Conservation (phyloP, 2,888 invertebrate species). For the Zootermopsis nevadensis region DNA sequence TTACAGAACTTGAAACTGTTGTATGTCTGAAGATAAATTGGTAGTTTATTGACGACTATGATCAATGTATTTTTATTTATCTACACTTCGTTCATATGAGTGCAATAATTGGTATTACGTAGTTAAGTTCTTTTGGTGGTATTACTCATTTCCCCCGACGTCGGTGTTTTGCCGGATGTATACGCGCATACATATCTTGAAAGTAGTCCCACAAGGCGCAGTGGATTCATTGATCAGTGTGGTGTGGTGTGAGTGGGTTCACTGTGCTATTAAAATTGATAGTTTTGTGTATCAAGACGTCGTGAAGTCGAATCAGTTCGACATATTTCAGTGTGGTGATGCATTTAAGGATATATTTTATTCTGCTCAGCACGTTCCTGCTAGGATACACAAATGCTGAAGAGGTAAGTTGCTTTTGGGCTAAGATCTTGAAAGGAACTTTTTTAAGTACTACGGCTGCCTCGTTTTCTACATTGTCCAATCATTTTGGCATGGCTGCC, state of each 20-base stretch:
- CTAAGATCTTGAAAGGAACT: slow-evolving; percentile 54
- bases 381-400: slow-evolving; percentile 79
- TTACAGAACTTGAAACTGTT: no score
- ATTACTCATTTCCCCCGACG: not conserved
- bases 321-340: slow-evolving; percentile 68
- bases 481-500: slow-evolving; percentile 49
- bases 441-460: slow-evolving; percentile 47
- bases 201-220: slow-evolving; percentile 45
- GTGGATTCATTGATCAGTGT: slow-evolving; percentile 51
- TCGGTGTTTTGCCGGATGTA: slow-evolving; percentile 30
- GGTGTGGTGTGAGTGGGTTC: slow-evolving; percentile 50
- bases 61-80: not conserved
- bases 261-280: slow-evolving; percentile 45
- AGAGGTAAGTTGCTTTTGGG: slow-evolving; percentile 71
- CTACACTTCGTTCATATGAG: not conserved
- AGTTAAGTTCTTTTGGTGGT: not conserved
- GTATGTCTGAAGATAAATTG: not conserved
- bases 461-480: slow-evolving; percentile 33
- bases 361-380: slow-evolving; percentile 78
- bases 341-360: slow-evolving; percentile 81
- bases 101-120: not conserved
- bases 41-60: not conserved
- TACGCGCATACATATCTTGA: slow-evolving; percentile 24
- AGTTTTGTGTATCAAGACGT: slow-evolving; percentile 52
- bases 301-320: slow-evolving; percentile 52